Base-by-base conservation (phyloP, 1,140 invertebrate species). In the Triops cancriformis region DNA sequence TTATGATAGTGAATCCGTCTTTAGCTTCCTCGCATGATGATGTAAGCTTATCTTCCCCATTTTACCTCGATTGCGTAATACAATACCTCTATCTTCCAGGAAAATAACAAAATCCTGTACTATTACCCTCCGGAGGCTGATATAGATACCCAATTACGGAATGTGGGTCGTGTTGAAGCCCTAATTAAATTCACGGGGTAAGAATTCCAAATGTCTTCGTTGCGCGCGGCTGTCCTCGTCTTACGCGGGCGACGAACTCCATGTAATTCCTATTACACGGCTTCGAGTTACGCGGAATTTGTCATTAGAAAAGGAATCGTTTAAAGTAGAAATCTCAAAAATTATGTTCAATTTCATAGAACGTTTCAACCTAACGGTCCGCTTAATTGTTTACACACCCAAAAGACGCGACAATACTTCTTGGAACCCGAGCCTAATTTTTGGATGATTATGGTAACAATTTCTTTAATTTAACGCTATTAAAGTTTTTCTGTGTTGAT, bases 181-280 rank as follows among this genome's bases (percentile, higher is more conserved):
- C 93, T 97, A 77, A 91, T 96, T 73, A 92, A 94, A 85, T 97
- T 97, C 87, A 91, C 94, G 82, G 89, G 91, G 95, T 97, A 90
- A 88, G 89, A 83, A 76, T 77, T 64, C 76, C 72, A 51, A 72
- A 51, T 27, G 75, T 23, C 26, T n/a, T 42, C 28, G 75, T 76
- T 77, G 41, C 18, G 76, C 28, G 1, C 64, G 28, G 12, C 51
- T 41, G 76, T 27, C 26, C 73, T 51, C 51, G 76, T 79, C 76
- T 73, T 73, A 43, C 72, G 42, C 26, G 73, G 43, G 74, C 43
- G 75, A 18, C 28, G 26, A 26, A 72, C 77, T 79, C 76, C 12
- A 77, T 12, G 26, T 77, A 72, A 26, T 75, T 75, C 74, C 7
- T 72, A 23, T 18, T 51, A 7, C 31, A 79, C 11, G 18, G 27